Base-by-base conservation (phyloP, 1,140 invertebrate species). In the Pomacea maculata region DNA sequence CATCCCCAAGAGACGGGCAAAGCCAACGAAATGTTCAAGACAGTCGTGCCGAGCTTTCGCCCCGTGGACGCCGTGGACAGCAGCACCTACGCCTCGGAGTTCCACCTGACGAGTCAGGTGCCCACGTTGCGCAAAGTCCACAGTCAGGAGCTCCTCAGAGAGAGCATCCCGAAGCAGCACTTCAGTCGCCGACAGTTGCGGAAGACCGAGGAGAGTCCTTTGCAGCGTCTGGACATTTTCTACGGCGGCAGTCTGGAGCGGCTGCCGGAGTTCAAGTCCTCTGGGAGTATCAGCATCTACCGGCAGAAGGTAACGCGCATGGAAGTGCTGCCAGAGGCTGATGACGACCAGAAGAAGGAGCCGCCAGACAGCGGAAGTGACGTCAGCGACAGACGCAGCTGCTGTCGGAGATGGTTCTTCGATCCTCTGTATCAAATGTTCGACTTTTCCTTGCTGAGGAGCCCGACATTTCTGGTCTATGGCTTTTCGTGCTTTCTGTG, bases 401-500 rank as follows among this genome's bases (percentile, higher is more conserved):
- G 64, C 11, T 64, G 63, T 6, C 17, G 67, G 55, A 70, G 75
- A 75, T 65, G 75, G 73, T 75, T 63, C 71, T 29, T 61, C 55
- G 19, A 71, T 70, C 73, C 71, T 80, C 52, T 87, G 14, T 45
- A 75, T n/a, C 57, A 71, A 45, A 82, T 87, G 17, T 86, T 90
- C 70, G 88, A 90, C 79, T 83, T 89, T 74, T 95, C 94, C 61
- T 92, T 99, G 0, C 93, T 99, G 4, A 94, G 94, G 86, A 97
- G 96, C 81, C 96, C 96, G 0, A 95, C 96, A 0, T 99, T 99
- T 89, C 90, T 98, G 45, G 92, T 98, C 54, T 92, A 99, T 34
- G 95, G 96, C 9, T 86, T 96, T 34, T 96, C 96, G 78, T 97
- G 97, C 45, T 96, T 97, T 83, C 93, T 99, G 55, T 98, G 97